phyloP scores from a whole-genome alignment of 1,140 invertebrate species.

The Pollicipes pollicipes region DNA sequence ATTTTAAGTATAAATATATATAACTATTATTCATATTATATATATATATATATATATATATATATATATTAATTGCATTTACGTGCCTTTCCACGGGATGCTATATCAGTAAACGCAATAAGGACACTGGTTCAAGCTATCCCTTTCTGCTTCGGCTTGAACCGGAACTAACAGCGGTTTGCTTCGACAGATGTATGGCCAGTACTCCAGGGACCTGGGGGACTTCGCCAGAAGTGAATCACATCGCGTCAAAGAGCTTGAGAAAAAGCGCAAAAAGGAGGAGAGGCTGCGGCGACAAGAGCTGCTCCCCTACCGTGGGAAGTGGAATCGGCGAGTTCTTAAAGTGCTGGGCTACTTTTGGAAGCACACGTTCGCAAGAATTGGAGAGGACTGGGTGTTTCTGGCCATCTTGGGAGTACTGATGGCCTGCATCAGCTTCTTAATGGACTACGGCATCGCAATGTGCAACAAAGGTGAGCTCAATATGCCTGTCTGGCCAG shows the following conservation, averaged over 20 bases:
- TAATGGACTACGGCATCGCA: slow-evolving; percentile 86
- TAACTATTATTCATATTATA: too few relatives aligned
- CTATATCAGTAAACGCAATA: too few relatives aligned
- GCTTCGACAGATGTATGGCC: slow-evolving; percentile 98
- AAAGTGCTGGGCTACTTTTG: slow-evolving; percentile 34
- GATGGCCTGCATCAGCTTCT: slow-evolving; percentile 86
- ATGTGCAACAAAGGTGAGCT: slow-evolving; percentile 62
- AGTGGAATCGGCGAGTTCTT: slow-evolving; percentile 26
- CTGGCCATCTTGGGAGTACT: slow-evolving; percentile 81
- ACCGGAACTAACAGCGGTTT: too few relatives aligned
- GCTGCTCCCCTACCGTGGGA: slow-evolving; percentile 30
- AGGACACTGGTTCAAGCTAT: too few relatives aligned
- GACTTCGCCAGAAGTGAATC: slow-evolving; percentile 83
- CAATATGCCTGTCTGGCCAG: too few relatives aligned
- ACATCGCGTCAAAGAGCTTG: slow-evolving; percentile 47
- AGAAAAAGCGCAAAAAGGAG: slow-evolving; percentile 51
- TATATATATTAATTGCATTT: too few relatives aligned
- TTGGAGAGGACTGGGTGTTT: slow-evolving; percentile 95
- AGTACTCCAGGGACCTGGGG: slow-evolving; percentile 81
- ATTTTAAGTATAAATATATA: too few relatives aligned
- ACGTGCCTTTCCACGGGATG: too few relatives aligned
- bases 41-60: too few relatives aligned
- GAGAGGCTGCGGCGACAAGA: slow-evolving; percentile 34
- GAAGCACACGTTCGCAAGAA: slow-evolving; percentile 67
- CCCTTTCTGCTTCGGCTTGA: too few relatives aligned